These are phyloP conservation scores for Prietella phreatophila DNA, from an alignment of 2,113 vertebrate genomes.

Conservation along the genomic window DNA sequence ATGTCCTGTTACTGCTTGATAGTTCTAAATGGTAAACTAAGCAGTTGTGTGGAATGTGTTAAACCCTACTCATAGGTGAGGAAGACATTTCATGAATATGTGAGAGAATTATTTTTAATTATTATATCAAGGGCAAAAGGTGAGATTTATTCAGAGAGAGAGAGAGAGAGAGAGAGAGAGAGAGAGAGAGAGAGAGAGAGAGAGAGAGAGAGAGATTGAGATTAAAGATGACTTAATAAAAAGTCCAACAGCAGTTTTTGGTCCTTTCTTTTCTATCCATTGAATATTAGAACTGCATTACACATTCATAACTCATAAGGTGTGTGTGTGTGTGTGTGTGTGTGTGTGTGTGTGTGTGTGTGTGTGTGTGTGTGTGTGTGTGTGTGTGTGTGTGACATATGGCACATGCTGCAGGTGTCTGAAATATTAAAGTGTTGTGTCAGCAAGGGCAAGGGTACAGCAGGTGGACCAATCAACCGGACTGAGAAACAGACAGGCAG, in stretches of 20 bases:
- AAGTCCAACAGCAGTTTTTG: neutral
- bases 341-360: slow-evolving; percentile 29
- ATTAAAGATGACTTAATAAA: neutral
- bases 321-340: slow-evolving; percentile 15
- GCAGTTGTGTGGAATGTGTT: too few species aligned
- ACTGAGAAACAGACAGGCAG: neutral
- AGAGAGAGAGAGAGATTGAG: neutral
- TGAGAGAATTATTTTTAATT: too few species aligned
- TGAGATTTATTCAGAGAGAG: neutral
- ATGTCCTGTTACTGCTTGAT: too few species aligned
- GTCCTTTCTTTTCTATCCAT: slow-evolving; percentile 30
- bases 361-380: slow-evolving; percentile 15
- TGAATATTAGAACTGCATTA: slow-evolving; percentile 54
- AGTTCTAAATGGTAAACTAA: too few species aligned
- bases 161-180: too few species aligned
- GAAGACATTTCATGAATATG: too few species aligned
- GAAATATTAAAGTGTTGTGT: slow-evolving; percentile 64
- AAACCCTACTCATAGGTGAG: too few species aligned
- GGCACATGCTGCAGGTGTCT: slow-evolving; percentile 54
- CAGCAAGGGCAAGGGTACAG: slow-evolving; percentile 41
- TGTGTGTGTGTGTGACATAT: slow-evolving; percentile 51
- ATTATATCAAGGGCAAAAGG: too few species aligned
- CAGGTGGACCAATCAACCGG: slow-evolving; percentile 9
- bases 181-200: neutral
- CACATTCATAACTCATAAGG: slow-evolving; percentile 54